Base-by-base conservation (phyloP, 2,797 vertebrate genomes). In the Lutjanus campechanus region DNA sequence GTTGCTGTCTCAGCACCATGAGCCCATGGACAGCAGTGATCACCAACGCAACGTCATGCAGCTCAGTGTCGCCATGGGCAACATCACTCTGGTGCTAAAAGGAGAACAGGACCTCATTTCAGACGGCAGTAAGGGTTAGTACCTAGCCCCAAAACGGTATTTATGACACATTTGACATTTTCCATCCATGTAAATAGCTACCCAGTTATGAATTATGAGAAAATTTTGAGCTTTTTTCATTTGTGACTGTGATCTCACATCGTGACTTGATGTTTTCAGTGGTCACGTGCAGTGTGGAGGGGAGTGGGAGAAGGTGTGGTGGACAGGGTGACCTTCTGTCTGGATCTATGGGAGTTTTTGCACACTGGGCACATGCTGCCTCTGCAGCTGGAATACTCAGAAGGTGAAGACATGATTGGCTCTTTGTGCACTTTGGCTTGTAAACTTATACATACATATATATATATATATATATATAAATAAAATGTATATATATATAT, bases 301-400 rank as follows among this genome's bases (percentile, higher is more conserved):
- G 98, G 88, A 99, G 98, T 75, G 95, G 95, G 80, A 96, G 98
- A 71, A 93, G 98, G 77, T 99, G 98, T 49, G 98, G 98, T 0
- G 98, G 98, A 53, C 98, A 99, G 87, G 98, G 98, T 0, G 98
- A 99, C 82, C 96, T 99, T 56, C 95, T 99, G 0, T 97, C 98
- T 0, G 98, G 98, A 51, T 96, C 97, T 56, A 90, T 99, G 64
- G 98, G 98, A 29, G 97, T 97, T 81, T 89, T 99, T 72, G 96
- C 95, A 0, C 97, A 99, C 88, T 99, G 98, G 98, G 98, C 98
- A 0, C 96, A 97, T 73, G 90, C 93, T 61, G 95, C 97, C 20
- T 95, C 96, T 62, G 87, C 95, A 47, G 90, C 95, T 12, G 96
- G 97, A 85, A 92, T 93, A 70, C 93, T 96, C 20, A 96, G 95